Evolutionary conservation across 2,888 invertebrate genomes (phyloP), one percentile per base, ranked within the genome.

Genomic region (Trisateles emortualis): DNA sequence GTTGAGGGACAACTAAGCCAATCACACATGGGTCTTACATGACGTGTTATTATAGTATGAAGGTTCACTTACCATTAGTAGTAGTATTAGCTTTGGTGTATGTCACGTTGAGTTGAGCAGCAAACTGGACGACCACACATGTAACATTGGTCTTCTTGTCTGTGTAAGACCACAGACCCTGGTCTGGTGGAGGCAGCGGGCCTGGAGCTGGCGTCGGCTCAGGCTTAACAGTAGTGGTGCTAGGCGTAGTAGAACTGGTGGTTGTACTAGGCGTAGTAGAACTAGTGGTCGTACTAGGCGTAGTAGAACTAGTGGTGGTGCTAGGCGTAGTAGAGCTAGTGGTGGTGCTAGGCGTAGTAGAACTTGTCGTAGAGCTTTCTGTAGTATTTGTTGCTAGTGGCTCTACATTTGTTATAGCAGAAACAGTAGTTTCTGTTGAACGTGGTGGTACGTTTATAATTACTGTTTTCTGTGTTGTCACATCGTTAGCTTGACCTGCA

Each of bases 101-200:
- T 0, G 90, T 89, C 45, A 96, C 86, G 69, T 95, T 95, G 50
- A 96, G 83, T 75, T 95, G 94, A 3, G 95, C 93, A 0, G 96
- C 95, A 90, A 96, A 95, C 82, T 95, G 90, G 5, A 95, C 82
- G 42, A 95, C 76, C 19, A 97, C 93, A 74, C 96, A 96, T 4
- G 94, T 94, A 0, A 88, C 77, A 71, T 95, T 94, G 24, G 29
- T 65, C 24, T 60, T 73, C 9, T 60, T 47, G 35, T 91, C 84
- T 0, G 67, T 64, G 52, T 58, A 84, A 0, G 51, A 36, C 91
- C 91, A 92, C 6, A 59, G 76, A 40, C 88, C 88, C 57, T 81
- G 82, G 8, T 82, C 75, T 1, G 91, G 87, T 0, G 85, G 54
- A 0, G 86, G 82, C 0, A 81, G 36, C 0, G 87, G 87, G 0